Base-by-base conservation (phyloP, 2,888 invertebrate genomes). In the Ophonus ardosiacus region DNA sequence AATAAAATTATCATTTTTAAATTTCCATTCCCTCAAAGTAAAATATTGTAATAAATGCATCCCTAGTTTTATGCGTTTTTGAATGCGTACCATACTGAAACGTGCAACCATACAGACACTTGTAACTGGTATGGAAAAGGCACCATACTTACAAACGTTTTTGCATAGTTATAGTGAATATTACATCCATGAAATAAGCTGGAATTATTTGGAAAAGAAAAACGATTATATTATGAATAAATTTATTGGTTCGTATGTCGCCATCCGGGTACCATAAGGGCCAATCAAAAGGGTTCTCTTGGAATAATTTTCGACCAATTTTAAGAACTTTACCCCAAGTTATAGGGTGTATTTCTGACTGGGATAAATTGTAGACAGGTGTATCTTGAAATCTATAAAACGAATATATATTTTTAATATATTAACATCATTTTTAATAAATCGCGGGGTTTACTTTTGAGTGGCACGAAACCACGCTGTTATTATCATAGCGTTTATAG, bases 251-350 rank as follows among this genome's bases (percentile, higher is more conserved):
- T 87, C 95, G 95, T 0, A 94, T 91, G 0, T 93, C 93, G 0
- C 96, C 96, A 10, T 95, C 95, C 0, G 95, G 95, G 90, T 95
- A 95, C 94, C 97, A 96, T 0, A 96, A 92, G 38, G 95, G 94
- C 59, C 94, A 93, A 81, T 95, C 94, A 89, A 96, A 93, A 0
- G 97, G 97, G 87, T 94, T 94, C 88, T 94, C 93, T 80, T 93
- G 92, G 0, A 94, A 92, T 86, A 92, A 91, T 51, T 91, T 85
- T 86, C 92, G 92, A 89, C 96, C 95, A 86, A 93, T 92, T 81
- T 94, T 93, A 84, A 97, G 92, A 65, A 97, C 94, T 81, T 95
- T 93, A 0, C 95, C 96, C 98, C 98, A 98, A 0, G 95, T 95
- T 78, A 98, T 91, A 0, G 96, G 94, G 86, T 97, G 15, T 13